phyloP scores from a whole-genome alignment of 2,888 invertebrate species.

The Habrosyne pyritoides region DNA sequence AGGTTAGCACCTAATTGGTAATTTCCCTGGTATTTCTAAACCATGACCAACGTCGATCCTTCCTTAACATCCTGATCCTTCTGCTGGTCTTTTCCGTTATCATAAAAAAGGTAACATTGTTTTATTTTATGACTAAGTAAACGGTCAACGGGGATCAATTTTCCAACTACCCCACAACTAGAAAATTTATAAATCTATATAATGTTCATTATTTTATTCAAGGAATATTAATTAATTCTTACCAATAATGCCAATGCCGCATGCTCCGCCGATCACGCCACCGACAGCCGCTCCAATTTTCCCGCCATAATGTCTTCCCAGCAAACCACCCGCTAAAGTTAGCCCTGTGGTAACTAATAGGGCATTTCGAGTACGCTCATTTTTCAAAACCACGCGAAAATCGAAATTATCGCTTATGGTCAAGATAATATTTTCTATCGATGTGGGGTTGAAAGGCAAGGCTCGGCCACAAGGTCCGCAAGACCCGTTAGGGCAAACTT shows the following conservation, averaged over 20 bases:
- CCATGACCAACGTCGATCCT: too few species aligned
- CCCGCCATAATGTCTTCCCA: slow-evolving; percentile 71
- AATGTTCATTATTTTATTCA: background rate
- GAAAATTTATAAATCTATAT: background rate
- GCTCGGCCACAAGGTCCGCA: slow-evolving; percentile 21
- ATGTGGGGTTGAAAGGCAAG: slow-evolving; percentile 56
- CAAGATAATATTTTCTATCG: slow-evolving; percentile 65
- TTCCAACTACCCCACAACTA: too few species aligned
- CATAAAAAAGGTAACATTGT: too few species aligned
- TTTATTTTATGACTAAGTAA: too few species aligned
- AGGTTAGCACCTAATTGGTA: too few species aligned
- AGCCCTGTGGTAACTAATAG: slow-evolving; percentile 64
- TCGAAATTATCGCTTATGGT: slow-evolving; percentile 65
- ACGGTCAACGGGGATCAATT: too few species aligned
- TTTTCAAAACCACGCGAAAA: slow-evolving; percentile 61
- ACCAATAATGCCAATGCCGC: slow-evolving; percentile 71
- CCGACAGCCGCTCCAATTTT: slow-evolving; percentile 69
- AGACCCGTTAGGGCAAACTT: slow-evolving; percentile 41
- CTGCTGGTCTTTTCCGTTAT: too few species aligned
- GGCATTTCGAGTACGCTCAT: slow-evolving; percentile 50
- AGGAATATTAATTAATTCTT: slow-evolving; percentile 25
- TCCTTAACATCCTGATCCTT: too few species aligned
- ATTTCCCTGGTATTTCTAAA: too few species aligned
- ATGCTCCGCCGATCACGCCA: slow-evolving; percentile 69
- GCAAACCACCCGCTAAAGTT: slow-evolving; percentile 63